These are phyloP conservation scores for Caenorhabditis macrosperma DNA, from an alignment of 2,888 invertebrate genomes.

Conservation along the genomic window DNA sequence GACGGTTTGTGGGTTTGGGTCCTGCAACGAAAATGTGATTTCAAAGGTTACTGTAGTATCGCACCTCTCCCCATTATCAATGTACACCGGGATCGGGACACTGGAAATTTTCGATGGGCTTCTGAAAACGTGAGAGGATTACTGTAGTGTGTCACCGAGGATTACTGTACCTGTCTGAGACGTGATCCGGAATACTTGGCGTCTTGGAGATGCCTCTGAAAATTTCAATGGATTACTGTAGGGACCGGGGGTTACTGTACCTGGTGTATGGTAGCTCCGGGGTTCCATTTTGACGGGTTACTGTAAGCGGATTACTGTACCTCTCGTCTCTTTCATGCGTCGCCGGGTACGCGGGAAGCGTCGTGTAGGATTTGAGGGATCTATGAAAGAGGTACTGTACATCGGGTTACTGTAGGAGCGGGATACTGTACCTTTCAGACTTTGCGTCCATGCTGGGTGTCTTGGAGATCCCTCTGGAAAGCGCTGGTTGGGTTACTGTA, in stretches of 20 bases:
- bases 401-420: not conserved
- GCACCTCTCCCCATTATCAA: too few relatives aligned
- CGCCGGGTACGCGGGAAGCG: not conserved
- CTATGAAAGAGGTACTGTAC: not conserved
- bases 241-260: not conserved
- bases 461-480: too few relatives aligned
- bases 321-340: not conserved
- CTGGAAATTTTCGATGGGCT: conserved; percentile 4
- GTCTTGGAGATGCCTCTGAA: conserved; percentile 18
- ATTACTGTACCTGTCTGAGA: not conserved
- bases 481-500: too few relatives aligned
- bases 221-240: conserved; percentile 1
- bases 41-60: not conserved
- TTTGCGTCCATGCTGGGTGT: too few relatives aligned
- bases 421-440: not conserved
- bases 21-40: conserved; percentile 4
- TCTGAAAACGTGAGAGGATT: conserved; percentile 6
- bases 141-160: conserved; percentile 1
- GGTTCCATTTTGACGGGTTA: not conserved
- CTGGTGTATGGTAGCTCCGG: conserved; percentile 27
- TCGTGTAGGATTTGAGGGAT: not conserved
- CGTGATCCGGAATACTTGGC: not conserved
- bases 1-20: not conserved
- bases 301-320: not conserved
- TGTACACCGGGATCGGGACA: too few relatives aligned